phyloP scores from a whole-genome alignment of 1,140 invertebrate genomes.

The Caerostris extrusa region DNA sequence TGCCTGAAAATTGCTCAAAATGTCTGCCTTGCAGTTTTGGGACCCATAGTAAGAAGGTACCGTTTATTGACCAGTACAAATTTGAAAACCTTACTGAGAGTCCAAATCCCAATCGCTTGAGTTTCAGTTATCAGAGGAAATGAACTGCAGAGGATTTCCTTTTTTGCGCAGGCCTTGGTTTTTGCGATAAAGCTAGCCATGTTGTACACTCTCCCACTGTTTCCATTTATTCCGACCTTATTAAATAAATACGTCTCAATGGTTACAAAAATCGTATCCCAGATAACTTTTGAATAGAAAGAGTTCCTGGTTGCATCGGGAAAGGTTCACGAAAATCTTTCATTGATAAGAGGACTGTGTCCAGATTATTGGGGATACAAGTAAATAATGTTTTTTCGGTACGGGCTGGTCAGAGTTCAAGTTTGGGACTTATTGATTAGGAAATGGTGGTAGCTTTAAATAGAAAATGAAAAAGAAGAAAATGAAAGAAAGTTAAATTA shows the following conservation, averaged over 20 bases:
- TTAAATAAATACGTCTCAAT: neutral
- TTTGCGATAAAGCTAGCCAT: conserved; percentile 48
- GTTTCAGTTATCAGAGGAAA: conserved; percentile 73
- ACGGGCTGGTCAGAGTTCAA: too few relatives aligned
- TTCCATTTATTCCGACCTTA: conserved; percentile 1
- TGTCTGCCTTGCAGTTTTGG: neutral
- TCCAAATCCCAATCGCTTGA: neutral
- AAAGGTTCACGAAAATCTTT: neutral
- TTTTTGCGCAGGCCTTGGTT: conserved; percentile 66
- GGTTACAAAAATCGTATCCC: neutral
- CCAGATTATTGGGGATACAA: too few relatives aligned
- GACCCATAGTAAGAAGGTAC: neutral
- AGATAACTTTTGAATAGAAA: neutral
- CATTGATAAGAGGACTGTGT: too few relatives aligned
- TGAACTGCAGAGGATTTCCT: conserved; percentile 73
- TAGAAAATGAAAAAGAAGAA: too few relatives aligned
- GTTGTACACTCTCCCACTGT: neutral
- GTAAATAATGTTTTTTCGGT: too few relatives aligned
- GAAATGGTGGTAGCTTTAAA: too few relatives aligned
- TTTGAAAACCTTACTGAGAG: conserved; percentile 1
- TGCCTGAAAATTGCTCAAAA: neutral
- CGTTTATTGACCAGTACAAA: conserved; percentile 20
- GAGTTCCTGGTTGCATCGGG: neutral
- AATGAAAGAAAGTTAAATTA: too few relatives aligned
- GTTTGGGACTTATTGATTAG: too few relatives aligned